Evolutionary conservation across 2,888 invertebrate species (phyloP), one percentile per base, ranked within the genome.

Genomic region (Norana najaformis): DNA sequence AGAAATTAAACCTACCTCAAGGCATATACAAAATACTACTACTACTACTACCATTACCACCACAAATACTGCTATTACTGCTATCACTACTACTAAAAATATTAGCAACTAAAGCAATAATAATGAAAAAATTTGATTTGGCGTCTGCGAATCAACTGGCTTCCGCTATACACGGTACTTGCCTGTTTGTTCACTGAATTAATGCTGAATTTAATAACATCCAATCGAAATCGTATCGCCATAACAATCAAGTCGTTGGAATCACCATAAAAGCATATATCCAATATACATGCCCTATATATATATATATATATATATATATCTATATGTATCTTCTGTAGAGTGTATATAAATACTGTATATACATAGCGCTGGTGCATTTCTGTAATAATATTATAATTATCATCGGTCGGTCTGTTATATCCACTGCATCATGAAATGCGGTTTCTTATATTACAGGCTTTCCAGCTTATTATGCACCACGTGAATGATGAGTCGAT

Each of bases 231-330:
- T 47, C 47, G 47, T 47, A 47, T n/a, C n/a, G 6, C 20, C 23
- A 2, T 47, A 23, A 47, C 20, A 47, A 4, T 34, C 82, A 30
- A 36, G 30, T 37, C 18, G 41, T 85, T 20, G 38, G 13, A 88
- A 35, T 6, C 37, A 38, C n/a, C 36, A 20, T 20, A 20, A 89
- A 6, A 6, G 30, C 14, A 5, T 30, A 89, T 39, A 89, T 16
- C 69, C 8, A 89, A 41, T n/a, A 89, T 34, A 89, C n/a, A 89
- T 85, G n/a, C n/a, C n/a, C n/a, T 85, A 5, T 34, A 34, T 83
- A 83, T 83, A 83, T 38, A 89, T 89, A 38, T 38, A 89, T 47
- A 89, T 34, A 89, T 14, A 89, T 47, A 89, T 89, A 41, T 14
- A 89, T 89, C n/a, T n/a, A 69, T n/a, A 89, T 89, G 83, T 14